These are phyloP conservation scores for Bothrops alternatus DNA, from an alignment of 2,797 vertebrate species.

Conservation along the genomic window DNA sequence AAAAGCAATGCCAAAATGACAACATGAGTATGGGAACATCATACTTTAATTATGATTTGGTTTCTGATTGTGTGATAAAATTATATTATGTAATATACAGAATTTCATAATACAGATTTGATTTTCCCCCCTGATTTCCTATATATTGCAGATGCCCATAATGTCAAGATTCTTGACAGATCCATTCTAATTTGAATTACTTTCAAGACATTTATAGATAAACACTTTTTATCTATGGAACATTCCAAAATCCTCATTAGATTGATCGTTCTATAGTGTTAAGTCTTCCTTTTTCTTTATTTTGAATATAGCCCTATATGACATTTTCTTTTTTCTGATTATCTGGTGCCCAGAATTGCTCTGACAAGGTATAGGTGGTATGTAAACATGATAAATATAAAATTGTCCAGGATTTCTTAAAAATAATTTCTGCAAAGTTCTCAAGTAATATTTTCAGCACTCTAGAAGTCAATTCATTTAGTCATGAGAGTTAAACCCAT, in stretches of 20 bases:
- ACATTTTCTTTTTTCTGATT: not conserved
- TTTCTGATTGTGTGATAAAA: not conserved
- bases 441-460: not conserved
- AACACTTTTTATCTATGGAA: not conserved
- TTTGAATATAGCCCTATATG: not conserved
- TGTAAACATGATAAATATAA: too few relatives aligned
- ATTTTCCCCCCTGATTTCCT: not conserved
- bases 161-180: not conserved
- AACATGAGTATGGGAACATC: not conserved
- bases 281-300: not conserved
- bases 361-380: too few relatives aligned
- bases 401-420: not conserved
- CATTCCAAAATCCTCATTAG: not conserved
- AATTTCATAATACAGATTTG: not conserved
- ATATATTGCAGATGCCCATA: not conserved
- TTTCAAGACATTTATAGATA: not conserved
- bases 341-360: not conserved
- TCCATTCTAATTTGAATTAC: not conserved
- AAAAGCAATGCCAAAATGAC: not conserved
- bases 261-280: not conserved
- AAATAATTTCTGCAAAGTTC: not conserved
- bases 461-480: not conserved
- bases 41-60: not conserved
- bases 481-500: not conserved
- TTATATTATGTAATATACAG: not conserved